Evolutionary conservation across 1,140 invertebrate genomes (phyloP), one percentile per base, ranked within the genome.

Genomic region (Drosophila lini): DNA sequence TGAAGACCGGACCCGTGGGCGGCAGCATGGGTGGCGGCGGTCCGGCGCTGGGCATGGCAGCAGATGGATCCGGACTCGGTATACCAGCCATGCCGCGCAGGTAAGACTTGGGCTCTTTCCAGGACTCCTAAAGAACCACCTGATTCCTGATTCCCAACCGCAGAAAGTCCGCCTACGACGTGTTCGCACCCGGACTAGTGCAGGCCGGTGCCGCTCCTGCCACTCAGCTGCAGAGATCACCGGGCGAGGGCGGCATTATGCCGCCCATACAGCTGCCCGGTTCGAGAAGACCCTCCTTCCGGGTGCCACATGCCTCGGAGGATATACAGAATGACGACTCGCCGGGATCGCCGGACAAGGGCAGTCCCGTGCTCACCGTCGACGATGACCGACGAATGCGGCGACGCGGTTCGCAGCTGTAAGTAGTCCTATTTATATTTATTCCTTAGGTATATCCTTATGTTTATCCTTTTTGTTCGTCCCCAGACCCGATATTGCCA

Each of bases 131-230:
- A 10, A 16, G 13, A 5, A 10, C 1, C 13, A 5, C 2, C 2
- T 53, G 13, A 36, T n/a, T n/a, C 0, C 19, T n/a, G 9, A 11
- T 13, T n/a, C 1, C 0, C 8, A 22, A 8, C 28, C 50, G 13
- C 77, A 94, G 96, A 80, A 96, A 96, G 42, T 97, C 96, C 15
- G 96, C 96, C 25, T 97, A 97, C 73, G 96, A 97, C 79, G 96
- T 97, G 11, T 96, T 96, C 78, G 94, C 93, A 0, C 92, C 92
- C 11, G 92, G 89, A 7, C 45, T 92, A 56, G 59, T 92, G 41
- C 91, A 92, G 48, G 86, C 68, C 15, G 79, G 74, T 4, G 63
- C 79, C 16, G 44, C 73, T 5, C 65, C 75, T 6, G 76, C 79
- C 45, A 81, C 92, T 1, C 91, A 83, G 44, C 40, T 77, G 36